These are phyloP conservation scores for Carollia perspicillata DNA, from an alignment of 2,113 vertebrate genomes.

Conservation along the genomic window DNA sequence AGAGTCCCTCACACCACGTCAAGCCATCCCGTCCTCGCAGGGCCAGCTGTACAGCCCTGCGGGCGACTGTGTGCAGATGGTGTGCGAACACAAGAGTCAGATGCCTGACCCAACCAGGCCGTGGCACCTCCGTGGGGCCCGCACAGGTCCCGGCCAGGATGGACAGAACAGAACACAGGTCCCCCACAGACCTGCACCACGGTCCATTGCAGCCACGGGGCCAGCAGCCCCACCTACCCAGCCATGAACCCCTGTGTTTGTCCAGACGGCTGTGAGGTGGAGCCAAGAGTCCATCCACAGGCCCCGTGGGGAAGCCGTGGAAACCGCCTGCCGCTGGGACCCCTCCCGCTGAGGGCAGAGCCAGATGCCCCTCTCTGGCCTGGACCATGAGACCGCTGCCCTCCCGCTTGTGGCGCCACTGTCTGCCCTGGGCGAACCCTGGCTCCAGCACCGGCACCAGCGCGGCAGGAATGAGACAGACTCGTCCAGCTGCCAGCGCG, in stretches of 20 bases:
- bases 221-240: too few species aligned
- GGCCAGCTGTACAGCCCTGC: background rate
- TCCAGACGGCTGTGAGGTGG: background rate
- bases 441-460: background rate
- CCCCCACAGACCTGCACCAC: background rate
- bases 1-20: background rate
- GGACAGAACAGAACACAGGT: too few species aligned
- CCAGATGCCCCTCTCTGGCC: background rate
- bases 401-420: too few species aligned
- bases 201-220: background rate
- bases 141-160: too few species aligned
- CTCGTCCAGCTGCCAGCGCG: background rate
- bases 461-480: accelerated
- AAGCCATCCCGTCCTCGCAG: background rate
- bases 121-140: too few species aligned
- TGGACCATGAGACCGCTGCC: background rate
- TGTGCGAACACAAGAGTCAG: too few species aligned
- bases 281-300: background rate
- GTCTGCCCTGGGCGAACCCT: too few species aligned
- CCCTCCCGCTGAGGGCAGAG: background rate
- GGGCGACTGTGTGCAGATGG: background rate
- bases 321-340: background rate
- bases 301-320: background rate
- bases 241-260: background rate
- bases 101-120: too few species aligned